Evolutionary conservation across 2,888 invertebrate genomes (phyloP).

Genomic region (Pollenia amentaria): DNA sequence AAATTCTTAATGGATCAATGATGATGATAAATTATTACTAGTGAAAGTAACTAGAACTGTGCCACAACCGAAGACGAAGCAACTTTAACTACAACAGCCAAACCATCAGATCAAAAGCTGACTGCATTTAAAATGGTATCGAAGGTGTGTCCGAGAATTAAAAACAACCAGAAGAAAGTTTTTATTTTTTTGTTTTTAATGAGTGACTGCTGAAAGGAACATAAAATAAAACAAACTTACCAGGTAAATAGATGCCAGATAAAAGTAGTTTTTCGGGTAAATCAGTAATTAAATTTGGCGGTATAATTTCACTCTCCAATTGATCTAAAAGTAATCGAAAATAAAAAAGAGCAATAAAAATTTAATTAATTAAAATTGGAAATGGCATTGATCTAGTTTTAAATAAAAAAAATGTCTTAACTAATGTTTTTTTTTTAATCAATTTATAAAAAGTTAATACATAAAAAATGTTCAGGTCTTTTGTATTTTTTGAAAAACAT

Average conservation of each 20-base stretch:
- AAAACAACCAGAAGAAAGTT: slow-evolving; percentile 42
- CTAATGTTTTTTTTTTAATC: neutral
- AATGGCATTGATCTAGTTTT: slow-evolving; percentile 35
- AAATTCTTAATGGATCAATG: slow-evolving; percentile 43
- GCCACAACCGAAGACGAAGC: slow-evolving; percentile 37
- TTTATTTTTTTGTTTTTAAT: slow-evolving; percentile 7
- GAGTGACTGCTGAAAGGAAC: slow-evolving; percentile 1
- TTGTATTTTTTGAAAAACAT: neutral
- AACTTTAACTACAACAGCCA: neutral
- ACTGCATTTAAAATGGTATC: neutral
- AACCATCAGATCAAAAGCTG: neutral
- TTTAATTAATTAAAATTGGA: slow-evolving; percentile 30
- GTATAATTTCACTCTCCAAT: slow-evolving; percentile 83
- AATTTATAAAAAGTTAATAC: neutral
- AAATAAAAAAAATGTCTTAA: neutral
- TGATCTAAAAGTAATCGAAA: slow-evolving; percentile 76
- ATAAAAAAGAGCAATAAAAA: slow-evolving; percentile 34
- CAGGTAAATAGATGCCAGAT: slow-evolving; percentile 89
- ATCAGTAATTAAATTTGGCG: slow-evolving; percentile 88
- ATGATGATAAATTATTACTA: slow-evolving; percentile 42
- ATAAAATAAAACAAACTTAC: slow-evolving; percentile 84
- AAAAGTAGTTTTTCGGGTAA: slow-evolving; percentile 88
- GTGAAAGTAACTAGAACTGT: slow-evolving; percentile 72
- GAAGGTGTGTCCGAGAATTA: slow-evolving; percentile 70
- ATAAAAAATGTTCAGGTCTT: neutral